Conservation (phyloP, 2,113 vertebrate species). For the Chaetodon trifascialis region DNA sequence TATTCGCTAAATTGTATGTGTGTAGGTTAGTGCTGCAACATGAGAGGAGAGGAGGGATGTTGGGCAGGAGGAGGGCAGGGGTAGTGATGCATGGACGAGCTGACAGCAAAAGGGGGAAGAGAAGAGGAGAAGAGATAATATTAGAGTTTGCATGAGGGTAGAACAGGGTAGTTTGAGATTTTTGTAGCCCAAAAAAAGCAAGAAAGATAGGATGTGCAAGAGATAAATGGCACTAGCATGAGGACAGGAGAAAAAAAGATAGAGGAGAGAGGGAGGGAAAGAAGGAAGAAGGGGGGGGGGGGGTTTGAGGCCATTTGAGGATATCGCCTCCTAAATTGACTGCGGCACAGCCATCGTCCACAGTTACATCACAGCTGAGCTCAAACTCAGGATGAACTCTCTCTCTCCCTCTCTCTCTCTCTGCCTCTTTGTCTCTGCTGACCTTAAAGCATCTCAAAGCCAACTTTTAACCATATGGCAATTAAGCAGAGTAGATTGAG, state of each 20-base stretch:
- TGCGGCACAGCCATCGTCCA: constrained; percentile 71
- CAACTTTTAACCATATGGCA: constrained; percentile 21
- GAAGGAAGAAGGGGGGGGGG: constrained; percentile 1
- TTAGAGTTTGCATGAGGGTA: constrained; percentile 36
- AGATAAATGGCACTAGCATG: constrained; percentile 57
- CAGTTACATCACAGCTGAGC: constrained; percentile 73
- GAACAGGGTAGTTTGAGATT: constrained; percentile 34
- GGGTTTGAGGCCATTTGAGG: constrained; percentile 79
- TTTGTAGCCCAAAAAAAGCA: constrained; percentile 36
- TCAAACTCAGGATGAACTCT: constrained; percentile 66
- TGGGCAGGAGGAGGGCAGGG: constrained; percentile 42
- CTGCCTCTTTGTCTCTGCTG: constrained; percentile 41
- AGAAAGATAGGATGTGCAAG: constrained; percentile 36
- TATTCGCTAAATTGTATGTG: constrained; percentile 12
- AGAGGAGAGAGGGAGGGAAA: not conserved
- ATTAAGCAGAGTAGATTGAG: constrained; percentile 15
- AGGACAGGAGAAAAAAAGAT: constrained; percentile 2
- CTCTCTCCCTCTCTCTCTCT: not conserved
- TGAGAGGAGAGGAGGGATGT: constrained; percentile 17
- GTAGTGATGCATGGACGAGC: constrained; percentile 58
- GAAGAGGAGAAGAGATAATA: constrained; percentile 26
- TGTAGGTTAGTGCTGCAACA: constrained; percentile 44
- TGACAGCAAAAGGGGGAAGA: constrained; percentile 46
- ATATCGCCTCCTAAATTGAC: constrained; percentile 76
- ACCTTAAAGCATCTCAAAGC: constrained; percentile 31